Conservation (phyloP, 1,140 invertebrate genomes). For the Aleiodes sp. region DNA sequence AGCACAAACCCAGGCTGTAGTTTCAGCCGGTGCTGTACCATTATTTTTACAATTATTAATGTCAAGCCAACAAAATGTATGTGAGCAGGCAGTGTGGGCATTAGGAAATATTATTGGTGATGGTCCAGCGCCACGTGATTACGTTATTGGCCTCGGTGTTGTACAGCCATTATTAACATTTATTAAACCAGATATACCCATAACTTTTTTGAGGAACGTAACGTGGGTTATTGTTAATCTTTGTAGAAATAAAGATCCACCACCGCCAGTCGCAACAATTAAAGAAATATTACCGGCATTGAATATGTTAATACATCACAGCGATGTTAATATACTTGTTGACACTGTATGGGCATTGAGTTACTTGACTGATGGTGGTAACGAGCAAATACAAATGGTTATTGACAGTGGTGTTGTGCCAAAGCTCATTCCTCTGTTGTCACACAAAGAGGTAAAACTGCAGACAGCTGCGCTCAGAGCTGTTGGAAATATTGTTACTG, state of each 20-base stretch:
- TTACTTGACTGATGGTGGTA: slow-evolving; percentile 98
- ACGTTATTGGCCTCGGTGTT: slow-evolving; percentile 90
- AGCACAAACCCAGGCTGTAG: slow-evolving; percentile 95
- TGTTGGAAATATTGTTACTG: slow-evolving; percentile 99
- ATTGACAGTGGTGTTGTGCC: slow-evolving; percentile 96
- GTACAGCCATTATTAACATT: slow-evolving; percentile 89
- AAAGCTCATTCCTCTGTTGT: slow-evolving; percentile 91
- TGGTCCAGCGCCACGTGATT: slow-evolving; percentile 89
- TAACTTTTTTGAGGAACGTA: slow-evolving; percentile 94
- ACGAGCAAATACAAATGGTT: slow-evolving; percentile 99
- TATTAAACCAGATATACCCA: slow-evolving; percentile 92
- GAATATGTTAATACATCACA: slow-evolving; percentile 92
- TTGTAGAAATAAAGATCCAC: slow-evolving; percentile 95
- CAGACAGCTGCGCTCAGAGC: slow-evolving; percentile 96
- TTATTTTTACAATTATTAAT: slow-evolving; percentile 90
- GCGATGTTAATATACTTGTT: slow-evolving; percentile 96
- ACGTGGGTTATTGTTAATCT: slow-evolving; percentile 98
- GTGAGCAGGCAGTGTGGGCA: slow-evolving; percentile 99
- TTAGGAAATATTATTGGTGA: slow-evolving; percentile 93
- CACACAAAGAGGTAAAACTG: slow-evolving; percentile 96
- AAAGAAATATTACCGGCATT: slow-evolving; percentile 94
- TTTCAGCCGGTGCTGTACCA: slow-evolving; percentile 93
- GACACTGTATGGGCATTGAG: slow-evolving; percentile 99
- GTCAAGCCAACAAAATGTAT: slow-evolving; percentile 96
- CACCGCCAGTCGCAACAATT: slow-evolving; percentile 86